Evolutionary conservation across 2,888 invertebrate species (phyloP).

Genomic region (Drosophila paranaensis): DNA sequence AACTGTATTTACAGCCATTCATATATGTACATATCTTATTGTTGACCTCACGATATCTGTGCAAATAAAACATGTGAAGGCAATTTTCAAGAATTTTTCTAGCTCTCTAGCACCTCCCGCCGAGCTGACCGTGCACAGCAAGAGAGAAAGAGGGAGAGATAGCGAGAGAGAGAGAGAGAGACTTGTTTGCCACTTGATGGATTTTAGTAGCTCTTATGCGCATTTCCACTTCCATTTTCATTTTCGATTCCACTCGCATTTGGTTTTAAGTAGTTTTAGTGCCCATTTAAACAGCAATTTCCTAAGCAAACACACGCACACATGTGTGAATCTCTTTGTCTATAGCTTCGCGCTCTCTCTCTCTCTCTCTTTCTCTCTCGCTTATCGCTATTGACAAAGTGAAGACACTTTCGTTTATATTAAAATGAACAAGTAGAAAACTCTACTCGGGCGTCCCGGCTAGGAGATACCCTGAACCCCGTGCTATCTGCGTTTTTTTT

Average conservation of each 20-base stretch:
- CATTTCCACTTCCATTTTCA: slow-evolving; percentile 14
- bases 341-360: too few relatives aligned
- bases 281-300: slow-evolving; percentile 66
- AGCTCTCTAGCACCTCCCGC: slow-evolving; percentile 38
- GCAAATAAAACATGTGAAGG: slow-evolving; percentile 27
- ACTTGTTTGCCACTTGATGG: slow-evolving; percentile 46
- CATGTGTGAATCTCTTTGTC: too few relatives aligned
- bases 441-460: too few relatives aligned
- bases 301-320: slow-evolving; percentile 39
- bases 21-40: slow-evolving; percentile 3
- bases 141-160: not conserved
- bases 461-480: too few relatives aligned
- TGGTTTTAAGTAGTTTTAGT: slow-evolving; percentile 69
- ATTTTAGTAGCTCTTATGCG: slow-evolving; percentile 55
- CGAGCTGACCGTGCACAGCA: slow-evolving; percentile 22
- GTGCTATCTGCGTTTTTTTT: too few relatives aligned
- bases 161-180: not conserved
- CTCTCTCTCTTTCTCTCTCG: too few relatives aligned
- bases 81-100: not conserved
- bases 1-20: slow-evolving; percentile 4
- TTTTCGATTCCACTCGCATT: slow-evolving; percentile 42
- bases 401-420: too few relatives aligned
- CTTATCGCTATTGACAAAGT: too few relatives aligned
- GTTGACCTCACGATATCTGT: slow-evolving; percentile 8
- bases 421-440: too few relatives aligned